phyloP scores from a whole-genome alignment of 2,113 vertebrate genomes.

The Tachycineta bicolor region DNA sequence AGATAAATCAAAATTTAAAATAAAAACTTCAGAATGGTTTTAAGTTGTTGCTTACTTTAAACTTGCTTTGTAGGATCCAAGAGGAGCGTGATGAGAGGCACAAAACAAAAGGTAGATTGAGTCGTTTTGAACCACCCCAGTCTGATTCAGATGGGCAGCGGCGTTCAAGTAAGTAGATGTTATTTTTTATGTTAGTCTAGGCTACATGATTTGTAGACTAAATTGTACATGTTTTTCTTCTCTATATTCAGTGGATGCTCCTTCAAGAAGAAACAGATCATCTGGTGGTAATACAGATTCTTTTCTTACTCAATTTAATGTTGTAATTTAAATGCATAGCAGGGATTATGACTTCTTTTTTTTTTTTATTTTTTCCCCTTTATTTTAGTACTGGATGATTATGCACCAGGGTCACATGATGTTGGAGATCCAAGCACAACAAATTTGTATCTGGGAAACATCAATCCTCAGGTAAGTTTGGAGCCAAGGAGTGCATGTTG shows the following conservation, averaged over 20 bases:
- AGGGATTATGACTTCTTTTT: slow-evolving; percentile 58
- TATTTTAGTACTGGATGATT: slow-evolving; percentile 91
- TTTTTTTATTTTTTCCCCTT: background rate
- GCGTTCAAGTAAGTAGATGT: slow-evolving; percentile 85
- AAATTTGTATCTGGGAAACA: slow-evolving; percentile 98
- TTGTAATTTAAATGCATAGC: slow-evolving; percentile 9
- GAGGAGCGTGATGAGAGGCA: slow-evolving; percentile 97
- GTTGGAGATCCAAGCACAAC: slow-evolving; percentile 98
- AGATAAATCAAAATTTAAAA: background rate
- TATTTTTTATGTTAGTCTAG: slow-evolving; percentile 19
- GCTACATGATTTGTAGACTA: slow-evolving; percentile 24
- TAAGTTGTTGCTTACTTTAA: background rate
- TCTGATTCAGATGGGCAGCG: slow-evolving; percentile 87
- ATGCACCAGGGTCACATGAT: slow-evolving; percentile 96
- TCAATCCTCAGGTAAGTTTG: slow-evolving; percentile 92
- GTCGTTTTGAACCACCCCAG: slow-evolving; percentile 94
- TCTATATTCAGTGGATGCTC: slow-evolving; percentile 90
- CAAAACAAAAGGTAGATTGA: slow-evolving; percentile 94
- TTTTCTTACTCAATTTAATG: slow-evolving; percentile 40
- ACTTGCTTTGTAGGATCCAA: slow-evolving; percentile 86
- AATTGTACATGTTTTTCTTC: background rate
- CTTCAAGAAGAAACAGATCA: slow-evolving; percentile 96
- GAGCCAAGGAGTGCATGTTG: background rate
- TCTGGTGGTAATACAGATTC: slow-evolving; percentile 92
- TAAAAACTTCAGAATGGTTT: background rate